Evolutionary conservation across 2,888 invertebrate genomes (phyloP).

Genomic region (Seira musarum): DNA sequence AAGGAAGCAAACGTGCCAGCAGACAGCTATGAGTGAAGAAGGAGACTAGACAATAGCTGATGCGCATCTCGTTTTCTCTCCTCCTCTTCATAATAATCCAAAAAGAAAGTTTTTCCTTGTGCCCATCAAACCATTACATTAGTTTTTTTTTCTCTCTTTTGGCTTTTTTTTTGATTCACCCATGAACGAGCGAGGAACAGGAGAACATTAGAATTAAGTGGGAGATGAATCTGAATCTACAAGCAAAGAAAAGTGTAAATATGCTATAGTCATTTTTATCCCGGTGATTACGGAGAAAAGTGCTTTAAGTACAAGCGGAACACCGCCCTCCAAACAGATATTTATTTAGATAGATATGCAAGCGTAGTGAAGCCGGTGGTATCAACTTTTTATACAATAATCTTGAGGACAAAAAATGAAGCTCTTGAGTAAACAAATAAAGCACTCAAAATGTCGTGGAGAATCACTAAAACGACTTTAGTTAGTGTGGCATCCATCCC

Average conservation of each 20-base stretch:
- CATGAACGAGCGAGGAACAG: background rate
- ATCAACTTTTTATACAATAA: background rate
- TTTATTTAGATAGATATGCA: background rate
- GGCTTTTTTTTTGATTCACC: background rate
- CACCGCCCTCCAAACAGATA: background rate
- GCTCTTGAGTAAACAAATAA: conserved; percentile 33
- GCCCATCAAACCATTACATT: background rate
- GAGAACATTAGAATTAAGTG: background rate
- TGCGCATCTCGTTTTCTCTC: background rate
- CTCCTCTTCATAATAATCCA: conserved; percentile 1
- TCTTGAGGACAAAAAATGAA: background rate
- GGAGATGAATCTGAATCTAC: too few species aligned
- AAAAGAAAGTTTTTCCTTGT: background rate
- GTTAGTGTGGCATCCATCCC: conserved; percentile 20
- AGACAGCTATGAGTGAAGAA: background rate
- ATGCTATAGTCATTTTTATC: background rate
- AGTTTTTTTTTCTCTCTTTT: background rate
- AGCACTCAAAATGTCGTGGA: conserved; percentile 19
- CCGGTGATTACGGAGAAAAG: background rate
- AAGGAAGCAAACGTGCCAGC: background rate
- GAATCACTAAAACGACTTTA: background rate
- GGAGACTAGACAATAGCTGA: background rate
- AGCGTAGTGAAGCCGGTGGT: background rate
- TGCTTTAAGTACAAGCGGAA: too few species aligned
- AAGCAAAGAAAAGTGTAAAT: background rate